Evolutionary conservation across 2,113 vertebrate species (phyloP).

Genomic region (Haliaeetus leucogaster): DNA sequence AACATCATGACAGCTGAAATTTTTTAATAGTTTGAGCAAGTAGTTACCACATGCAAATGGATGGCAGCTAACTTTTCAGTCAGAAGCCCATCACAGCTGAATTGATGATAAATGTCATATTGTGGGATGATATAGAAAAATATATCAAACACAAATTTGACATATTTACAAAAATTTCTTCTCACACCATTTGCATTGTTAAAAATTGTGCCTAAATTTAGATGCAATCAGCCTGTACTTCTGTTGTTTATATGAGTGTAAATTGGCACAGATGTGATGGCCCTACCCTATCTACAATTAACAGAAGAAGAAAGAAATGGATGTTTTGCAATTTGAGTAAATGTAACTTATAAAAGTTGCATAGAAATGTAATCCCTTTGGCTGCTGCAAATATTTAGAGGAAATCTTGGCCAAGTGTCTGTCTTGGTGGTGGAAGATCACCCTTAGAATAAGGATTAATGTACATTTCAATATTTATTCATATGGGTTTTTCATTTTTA

Average conservation of each 20-base stretch:
- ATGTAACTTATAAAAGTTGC: not conserved
- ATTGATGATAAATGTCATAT: not conserved
- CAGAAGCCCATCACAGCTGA: not conserved
- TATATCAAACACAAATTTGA: not conserved
- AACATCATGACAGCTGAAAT: not conserved
- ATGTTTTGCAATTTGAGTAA: not conserved
- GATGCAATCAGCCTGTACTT: not conserved
- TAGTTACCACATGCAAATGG: no score
- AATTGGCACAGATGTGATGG: not conserved
- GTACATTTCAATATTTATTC: not conserved
- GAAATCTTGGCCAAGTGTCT: not conserved
- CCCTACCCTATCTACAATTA: not conserved
- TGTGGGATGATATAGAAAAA: not conserved
- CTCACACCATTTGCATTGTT: not conserved
- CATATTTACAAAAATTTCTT: not conserved
- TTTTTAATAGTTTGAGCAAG: not conserved
- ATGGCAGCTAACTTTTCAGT: not conserved
- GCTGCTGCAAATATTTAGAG: not conserved
- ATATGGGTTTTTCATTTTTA: not conserved
- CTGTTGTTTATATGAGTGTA: not conserved
- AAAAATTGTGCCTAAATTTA: not conserved
- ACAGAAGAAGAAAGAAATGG: not conserved
- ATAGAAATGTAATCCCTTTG: not conserved
- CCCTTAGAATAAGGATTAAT: not conserved
- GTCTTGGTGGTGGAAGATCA: not conserved